Conservation (phyloP, 2,113 vertebrate species). For the Dolichallabes microphthalmus region DNA sequence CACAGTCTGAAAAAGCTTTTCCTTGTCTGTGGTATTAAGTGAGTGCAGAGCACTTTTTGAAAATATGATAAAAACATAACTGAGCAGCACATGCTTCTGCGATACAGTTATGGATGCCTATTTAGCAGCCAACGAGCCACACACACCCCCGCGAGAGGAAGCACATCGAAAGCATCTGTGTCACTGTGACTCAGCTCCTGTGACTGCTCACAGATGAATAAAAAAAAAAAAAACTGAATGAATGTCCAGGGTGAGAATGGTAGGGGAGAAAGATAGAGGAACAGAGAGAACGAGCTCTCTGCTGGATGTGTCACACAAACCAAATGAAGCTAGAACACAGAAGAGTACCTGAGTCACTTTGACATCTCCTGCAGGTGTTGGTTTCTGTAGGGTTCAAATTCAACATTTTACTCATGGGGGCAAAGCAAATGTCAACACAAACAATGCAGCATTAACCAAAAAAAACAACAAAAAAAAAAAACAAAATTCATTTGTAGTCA, state of each 20-base stretch:
- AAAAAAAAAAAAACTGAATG: constrained; percentile 34
- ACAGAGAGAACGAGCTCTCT: constrained; percentile 53
- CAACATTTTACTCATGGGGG: constrained; percentile 73
- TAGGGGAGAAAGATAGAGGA: constrained; percentile 42
- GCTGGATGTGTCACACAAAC: constrained; percentile 72
- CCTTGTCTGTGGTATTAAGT: constrained; percentile 19
- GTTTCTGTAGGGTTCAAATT: constrained; percentile 85
- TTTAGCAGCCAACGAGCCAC: constrained; percentile 75
- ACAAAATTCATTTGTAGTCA: too few relatives aligned
- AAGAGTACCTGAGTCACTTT: constrained; percentile 81
- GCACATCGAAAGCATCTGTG: constrained; percentile 68
- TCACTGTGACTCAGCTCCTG: constrained; percentile 54
- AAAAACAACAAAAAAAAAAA: not conserved
- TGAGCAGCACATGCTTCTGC: constrained; percentile 52
- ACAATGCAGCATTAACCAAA: constrained; percentile 54
- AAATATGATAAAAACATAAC: constrained; percentile 62
- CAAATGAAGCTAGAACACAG: constrained; percentile 76
- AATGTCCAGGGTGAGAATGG: constrained; percentile 49
- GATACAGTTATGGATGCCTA: constrained; percentile 61
- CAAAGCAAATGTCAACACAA: constrained; percentile 65
- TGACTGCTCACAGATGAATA: constrained; percentile 46
- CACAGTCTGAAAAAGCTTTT: constrained; percentile 29
- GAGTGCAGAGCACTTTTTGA: constrained; percentile 34
- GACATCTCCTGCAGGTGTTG: constrained; percentile 85
- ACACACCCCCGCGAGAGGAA: constrained; percentile 67